Conservation (phyloP, 2,888 invertebrate species). For the Ligdia adustata region DNA sequence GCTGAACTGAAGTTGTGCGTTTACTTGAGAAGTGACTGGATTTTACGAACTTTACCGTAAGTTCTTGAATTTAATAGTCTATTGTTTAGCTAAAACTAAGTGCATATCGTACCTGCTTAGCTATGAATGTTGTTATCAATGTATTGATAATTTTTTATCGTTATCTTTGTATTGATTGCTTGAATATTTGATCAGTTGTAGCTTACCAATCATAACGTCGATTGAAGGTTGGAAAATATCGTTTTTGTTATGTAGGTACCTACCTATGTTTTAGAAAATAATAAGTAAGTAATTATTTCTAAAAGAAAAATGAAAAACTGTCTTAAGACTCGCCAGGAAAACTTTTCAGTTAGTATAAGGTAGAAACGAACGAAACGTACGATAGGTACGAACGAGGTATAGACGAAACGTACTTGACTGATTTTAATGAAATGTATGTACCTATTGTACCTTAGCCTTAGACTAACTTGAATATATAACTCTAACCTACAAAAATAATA, state of each 20-base stretch:
- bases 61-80: conserved; percentile 22
- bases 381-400: too few species aligned
- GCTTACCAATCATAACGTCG: background rate
- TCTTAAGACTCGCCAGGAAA: too few species aligned
- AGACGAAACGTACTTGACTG: too few species aligned
- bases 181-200: conserved; percentile 26
- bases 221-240: background rate
- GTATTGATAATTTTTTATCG: conserved; percentile 7
- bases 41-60: conserved; percentile 35
- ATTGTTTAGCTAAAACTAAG: conserved; percentile 23
- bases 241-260: background rate
- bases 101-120: background rate
- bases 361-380: too few species aligned
- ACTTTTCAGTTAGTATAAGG: too few species aligned
- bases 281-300: too few species aligned
- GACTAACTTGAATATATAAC: too few species aligned
- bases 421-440: too few species aligned
- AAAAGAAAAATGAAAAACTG: too few species aligned
- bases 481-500: too few species aligned
- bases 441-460: too few species aligned
- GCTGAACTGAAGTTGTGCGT: conserved; percentile 50
- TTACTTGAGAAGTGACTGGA: conserved; percentile 35
- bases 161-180: conserved; percentile 6
- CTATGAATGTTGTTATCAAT: background rate
- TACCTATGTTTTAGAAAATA: too few species aligned